Base-by-base conservation (phyloP, 2,888 invertebrate genomes). In the Altica lythri region DNA sequence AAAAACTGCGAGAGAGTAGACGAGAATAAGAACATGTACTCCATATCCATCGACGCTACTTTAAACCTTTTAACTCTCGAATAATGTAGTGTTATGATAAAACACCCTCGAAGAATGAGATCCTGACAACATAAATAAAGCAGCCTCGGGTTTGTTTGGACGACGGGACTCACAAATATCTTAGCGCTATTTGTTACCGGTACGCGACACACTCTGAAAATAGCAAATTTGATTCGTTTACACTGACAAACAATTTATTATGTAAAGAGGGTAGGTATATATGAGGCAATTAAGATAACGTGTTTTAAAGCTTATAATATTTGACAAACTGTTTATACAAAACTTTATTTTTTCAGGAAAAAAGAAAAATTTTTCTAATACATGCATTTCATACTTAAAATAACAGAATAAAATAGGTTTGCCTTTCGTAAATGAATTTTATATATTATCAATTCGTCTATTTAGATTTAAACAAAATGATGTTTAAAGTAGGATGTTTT, bases 21-120 rank as follows among this genome's bases (percentile, higher is more conserved):
- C 34, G 16, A 34, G 14, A 34, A 34, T 8, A 34, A 34, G 14
- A 34, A 34, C 14, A 9, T 25, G 14, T 40, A 47, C 47, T 38
- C 34, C 53, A 53, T 55, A 53, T 59, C 59, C 46, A 55, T 59
- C 55, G 48, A 48, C 52, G 48, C 46, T 50, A 35, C 59, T 59
- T 56, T 53, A 59, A 59, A 59, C 45, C 59, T 59, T 59, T 59
- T 51, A 59, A 32, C 56, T 53, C 52, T 43, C 46, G n/a, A 9
- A 51, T 54, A 56, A 45, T 55, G 46, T 49, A 48, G 52, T 49
- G 47, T 53, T 51, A 44, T 52, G 45, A 44, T 52, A 45, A 52
- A 52, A 52, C 45, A 45, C 45, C 51, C 37, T 52, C 29, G 38
- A 52, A 46, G 43, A 42, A 49, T 43, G 42, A 37, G 38, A 29